A percentile compares a stretch with the other conserved stretches of the same genome.
Conservation (phyloP, 2,888 invertebrate genomes). For the Craniophora ligustri region DNA sequence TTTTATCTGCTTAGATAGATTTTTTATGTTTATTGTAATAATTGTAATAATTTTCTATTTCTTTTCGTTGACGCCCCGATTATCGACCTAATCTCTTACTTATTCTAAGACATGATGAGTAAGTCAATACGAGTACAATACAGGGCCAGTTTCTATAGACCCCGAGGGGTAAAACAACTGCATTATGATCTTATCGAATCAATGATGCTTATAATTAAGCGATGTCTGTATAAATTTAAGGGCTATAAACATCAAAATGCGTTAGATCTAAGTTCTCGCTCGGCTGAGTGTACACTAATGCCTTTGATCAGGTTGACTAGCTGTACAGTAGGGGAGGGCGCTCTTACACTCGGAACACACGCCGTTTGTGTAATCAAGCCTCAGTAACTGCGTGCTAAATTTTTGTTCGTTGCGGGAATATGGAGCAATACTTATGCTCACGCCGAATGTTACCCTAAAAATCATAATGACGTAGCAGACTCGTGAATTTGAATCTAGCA, state of each 20-base stretch:
- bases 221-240: conserved; percentile 29
- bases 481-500: neutral
- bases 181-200: conserved; percentile 14
- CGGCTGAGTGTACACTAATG: conserved; percentile 40
- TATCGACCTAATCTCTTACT: too few species aligned
- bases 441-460: neutral
- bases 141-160: too few species aligned
- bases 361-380: conserved; percentile 54
- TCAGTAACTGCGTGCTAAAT: conserved; percentile 24
- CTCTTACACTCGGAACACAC: conserved; percentile 31
- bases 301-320: conserved; percentile 54
- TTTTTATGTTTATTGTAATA: too few species aligned
- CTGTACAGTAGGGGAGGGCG: conserved; percentile 37
- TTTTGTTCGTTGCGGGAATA: conserved; percentile 24
- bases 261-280: conserved; percentile 35
- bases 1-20: too few species aligned
- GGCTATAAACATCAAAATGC: conserved; percentile 48
- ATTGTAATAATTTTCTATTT: too few species aligned
- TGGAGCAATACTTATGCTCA: neutral
- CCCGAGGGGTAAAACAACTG: neutral
- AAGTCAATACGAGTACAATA: too few species aligned
- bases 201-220: conserved; percentile 41
- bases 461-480: neutral
- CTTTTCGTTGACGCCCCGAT: too few species aligned
- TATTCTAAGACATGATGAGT: too few species aligned